Evolutionary conservation across 1,140 invertebrate species (phyloP).

Genomic region (Drosophila quadrilineata): DNA sequence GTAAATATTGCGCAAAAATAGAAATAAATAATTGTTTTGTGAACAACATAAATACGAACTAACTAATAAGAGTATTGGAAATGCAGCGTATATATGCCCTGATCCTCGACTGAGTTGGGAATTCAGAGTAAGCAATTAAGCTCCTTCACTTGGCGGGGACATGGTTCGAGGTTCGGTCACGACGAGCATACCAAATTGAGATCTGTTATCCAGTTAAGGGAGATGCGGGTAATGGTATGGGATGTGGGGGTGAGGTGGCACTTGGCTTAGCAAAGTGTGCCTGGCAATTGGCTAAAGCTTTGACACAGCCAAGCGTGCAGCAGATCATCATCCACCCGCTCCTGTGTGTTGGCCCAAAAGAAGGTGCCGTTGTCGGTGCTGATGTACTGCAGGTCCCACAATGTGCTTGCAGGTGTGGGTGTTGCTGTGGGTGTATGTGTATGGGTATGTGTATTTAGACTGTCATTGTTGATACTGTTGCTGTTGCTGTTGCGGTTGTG

Average conservation of each 20-base stretch:
- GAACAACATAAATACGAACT: constrained; percentile 45
- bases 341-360: constrained; percentile 70
- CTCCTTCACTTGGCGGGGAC: too few species aligned
- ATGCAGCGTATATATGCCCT: constrained; percentile 1
- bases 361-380: constrained; percentile 77
- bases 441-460: background rate
- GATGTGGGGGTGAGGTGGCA: background rate
- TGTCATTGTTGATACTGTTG: constrained; percentile 14
- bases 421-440: constrained; percentile 18
- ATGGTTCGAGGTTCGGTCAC: constrained; percentile 13
- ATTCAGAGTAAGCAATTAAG: background rate
- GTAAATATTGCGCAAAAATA: constrained; percentile 61
- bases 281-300: constrained; percentile 63
- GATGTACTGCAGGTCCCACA: constrained; percentile 62
- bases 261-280: constrained; percentile 55
- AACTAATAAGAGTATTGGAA: constrained; percentile 40
- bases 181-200: constrained; percentile 43
- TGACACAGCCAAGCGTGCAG: constrained; percentile 66
- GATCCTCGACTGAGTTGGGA: background rate
- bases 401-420: constrained; percentile 6
- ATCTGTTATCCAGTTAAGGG: constrained; percentile 40
- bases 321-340: constrained; percentile 70
- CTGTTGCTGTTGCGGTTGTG: constrained; percentile 37
- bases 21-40: constrained; percentile 62
- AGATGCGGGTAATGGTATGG: background rate